phyloP scores from a whole-genome alignment of 2,888 invertebrate species.

The Entomobrya multifasciata region DNA sequence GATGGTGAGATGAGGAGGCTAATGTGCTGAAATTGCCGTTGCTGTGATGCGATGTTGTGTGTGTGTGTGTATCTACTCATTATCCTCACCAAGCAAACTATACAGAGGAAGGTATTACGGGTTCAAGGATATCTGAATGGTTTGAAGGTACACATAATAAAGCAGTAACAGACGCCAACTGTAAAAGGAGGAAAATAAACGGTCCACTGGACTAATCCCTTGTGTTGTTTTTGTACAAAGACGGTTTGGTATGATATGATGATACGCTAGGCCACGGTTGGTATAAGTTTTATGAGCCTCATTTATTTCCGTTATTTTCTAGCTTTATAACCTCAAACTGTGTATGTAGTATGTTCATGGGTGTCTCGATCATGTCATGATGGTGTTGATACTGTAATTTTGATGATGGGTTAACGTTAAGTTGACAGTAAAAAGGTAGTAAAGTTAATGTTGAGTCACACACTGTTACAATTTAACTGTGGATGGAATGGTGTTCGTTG shows the following conservation, averaged over 20 bases:
- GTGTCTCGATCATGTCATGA: too few species aligned
- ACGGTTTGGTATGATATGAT: not conserved
- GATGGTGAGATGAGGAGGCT: slow-evolving; percentile 83
- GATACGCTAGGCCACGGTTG: not conserved
- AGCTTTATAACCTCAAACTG: not conserved
- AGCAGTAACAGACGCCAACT: not conserved
- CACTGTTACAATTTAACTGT: too few species aligned
- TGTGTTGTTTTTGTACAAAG: not conserved
- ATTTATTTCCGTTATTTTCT: slow-evolving; percentile 23
- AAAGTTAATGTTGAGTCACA: too few species aligned
- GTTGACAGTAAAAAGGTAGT: too few species aligned
- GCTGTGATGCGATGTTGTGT: not conserved
- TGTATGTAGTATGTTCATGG: too few species aligned
- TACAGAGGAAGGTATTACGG: too few species aligned
- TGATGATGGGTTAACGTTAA: too few species aligned
- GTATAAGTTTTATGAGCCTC: slow-evolving; percentile 12
- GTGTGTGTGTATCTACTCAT: too few species aligned
- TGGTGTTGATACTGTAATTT: too few species aligned
- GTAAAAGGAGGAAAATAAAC: not conserved
- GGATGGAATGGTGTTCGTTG: too few species aligned
- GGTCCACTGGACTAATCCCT: slow-evolving; percentile 10
- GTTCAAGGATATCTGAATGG: too few species aligned
- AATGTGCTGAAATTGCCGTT: slow-evolving; percentile 15
- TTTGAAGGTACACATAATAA: not conserved
- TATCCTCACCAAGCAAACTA: slow-evolving; percentile 7